phyloP scores from a whole-genome alignment of 2,113 vertebrate genomes.

The Todiramphus chloris region DNA sequence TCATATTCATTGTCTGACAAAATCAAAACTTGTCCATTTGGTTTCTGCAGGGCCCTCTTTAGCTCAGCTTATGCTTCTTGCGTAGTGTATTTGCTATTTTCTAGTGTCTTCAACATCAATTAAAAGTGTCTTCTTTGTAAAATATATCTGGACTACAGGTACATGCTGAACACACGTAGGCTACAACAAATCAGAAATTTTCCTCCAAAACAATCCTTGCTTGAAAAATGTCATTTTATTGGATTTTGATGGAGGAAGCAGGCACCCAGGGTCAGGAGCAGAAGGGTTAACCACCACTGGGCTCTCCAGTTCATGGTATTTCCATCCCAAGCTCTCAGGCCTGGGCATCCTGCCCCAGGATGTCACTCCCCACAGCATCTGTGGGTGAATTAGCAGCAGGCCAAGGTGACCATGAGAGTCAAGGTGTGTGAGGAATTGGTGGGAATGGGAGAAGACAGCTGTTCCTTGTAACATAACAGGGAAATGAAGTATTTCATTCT shows the following conservation, averaged over 20 bases:
- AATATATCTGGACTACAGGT: neutral
- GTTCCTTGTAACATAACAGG: rapidly evolving
- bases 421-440: neutral
- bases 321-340: neutral
- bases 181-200: neutral
- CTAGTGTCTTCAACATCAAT: neutral
- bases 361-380: rapidly evolving
- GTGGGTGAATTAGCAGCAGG: neutral
- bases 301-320: rapidly evolving
- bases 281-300: neutral
- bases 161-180: neutral
- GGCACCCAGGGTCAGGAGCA: neutral
- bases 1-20: neutral
- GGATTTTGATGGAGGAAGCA: neutral
- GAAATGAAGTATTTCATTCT: neutral
- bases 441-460: neutral
- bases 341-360: neutral
- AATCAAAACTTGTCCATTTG: neutral
- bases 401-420: neutral
- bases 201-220: neutral
- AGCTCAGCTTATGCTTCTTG: neutral
- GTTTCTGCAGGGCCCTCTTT: neutral
- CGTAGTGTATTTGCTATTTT: neutral
- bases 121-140: neutral
- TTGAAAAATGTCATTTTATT: neutral